Evolutionary conservation across 2,888 invertebrate genomes (phyloP).

Genomic region (Suillia variegata): DNA sequence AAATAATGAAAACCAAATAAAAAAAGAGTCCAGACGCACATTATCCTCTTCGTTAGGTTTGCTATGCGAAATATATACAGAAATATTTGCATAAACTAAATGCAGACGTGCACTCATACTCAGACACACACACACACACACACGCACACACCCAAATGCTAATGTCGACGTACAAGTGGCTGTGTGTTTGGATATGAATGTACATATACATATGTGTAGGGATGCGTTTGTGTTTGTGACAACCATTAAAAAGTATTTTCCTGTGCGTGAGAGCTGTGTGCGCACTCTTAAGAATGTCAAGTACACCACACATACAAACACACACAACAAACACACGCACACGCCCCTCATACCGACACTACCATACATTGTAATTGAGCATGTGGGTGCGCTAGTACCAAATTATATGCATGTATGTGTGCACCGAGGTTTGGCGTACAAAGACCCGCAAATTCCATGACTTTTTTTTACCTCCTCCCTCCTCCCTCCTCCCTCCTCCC

Average conservation of each 20-base stretch:
- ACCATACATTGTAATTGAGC: constrained; percentile 16
- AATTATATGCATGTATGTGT: no score
- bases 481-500: no score
- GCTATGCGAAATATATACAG: neutral
- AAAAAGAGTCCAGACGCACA: neutral
- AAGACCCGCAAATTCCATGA: no score
- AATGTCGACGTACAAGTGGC: neutral
- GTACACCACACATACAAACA: constrained; percentile 14
- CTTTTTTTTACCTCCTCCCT: no score
- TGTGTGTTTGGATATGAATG: no score
- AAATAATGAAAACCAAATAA: neutral
- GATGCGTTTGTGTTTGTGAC: constrained; percentile 16
- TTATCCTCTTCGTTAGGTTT: neutral
- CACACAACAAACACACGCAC: neutral
- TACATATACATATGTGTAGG: no score
- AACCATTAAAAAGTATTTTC: constrained; percentile 15
- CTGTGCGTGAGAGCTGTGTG: constrained; percentile 14
- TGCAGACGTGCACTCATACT: constrained; percentile 5
- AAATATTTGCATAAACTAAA: constrained; percentile 7
- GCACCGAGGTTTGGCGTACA: no score
- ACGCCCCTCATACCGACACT: no score
- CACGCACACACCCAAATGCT: neutral
- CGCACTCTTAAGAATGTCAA: constrained; percentile 33
- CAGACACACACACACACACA: no score
- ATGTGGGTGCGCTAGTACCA: no score